Percentiles rank a stretch among this genome's conserved stretches.
phyloP scores from a whole-genome alignment of 2,113 vertebrate species.

The Sinocyclocheilus rhinocerous region DNA sequence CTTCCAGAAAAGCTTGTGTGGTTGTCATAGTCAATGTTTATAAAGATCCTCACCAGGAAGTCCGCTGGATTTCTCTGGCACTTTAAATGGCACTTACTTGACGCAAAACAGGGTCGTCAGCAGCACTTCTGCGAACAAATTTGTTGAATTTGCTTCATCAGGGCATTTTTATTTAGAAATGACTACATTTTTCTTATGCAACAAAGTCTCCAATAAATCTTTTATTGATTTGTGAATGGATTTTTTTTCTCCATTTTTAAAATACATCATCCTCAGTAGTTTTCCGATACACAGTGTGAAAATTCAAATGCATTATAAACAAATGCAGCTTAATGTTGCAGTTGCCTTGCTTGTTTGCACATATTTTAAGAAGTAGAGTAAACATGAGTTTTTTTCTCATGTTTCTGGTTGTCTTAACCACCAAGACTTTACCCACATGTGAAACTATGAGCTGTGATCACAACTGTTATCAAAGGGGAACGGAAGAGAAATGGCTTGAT shows the following conservation, averaged over 20 bases:
- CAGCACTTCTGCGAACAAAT: background rate
- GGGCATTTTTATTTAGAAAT: background rate
- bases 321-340: background rate
- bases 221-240: background rate
- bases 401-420: background rate
- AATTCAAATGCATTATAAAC: too few species aligned
- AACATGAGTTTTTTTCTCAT: background rate
- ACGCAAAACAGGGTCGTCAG: background rate
- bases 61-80: slow-evolving; percentile 62
- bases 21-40: slow-evolving; percentile 56
- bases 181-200: background rate
- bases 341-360: background rate
- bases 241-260: background rate
- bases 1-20: slow-evolving; percentile 25
- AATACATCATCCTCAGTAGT: too few species aligned
- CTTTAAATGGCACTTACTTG: slow-evolving; percentile 25
- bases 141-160: background rate
- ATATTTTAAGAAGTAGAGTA: background rate
- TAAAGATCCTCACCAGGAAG: slow-evolving; percentile 62
- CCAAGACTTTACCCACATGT: background rate
- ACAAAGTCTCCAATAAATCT: background rate
- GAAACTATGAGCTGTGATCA: background rate
- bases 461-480: background rate
- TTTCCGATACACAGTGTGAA: background rate
- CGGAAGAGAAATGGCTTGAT: background rate